Base-by-base conservation (phyloP, 2,113 vertebrate species). In the Rhegmatorhina hoffmannsi region DNA sequence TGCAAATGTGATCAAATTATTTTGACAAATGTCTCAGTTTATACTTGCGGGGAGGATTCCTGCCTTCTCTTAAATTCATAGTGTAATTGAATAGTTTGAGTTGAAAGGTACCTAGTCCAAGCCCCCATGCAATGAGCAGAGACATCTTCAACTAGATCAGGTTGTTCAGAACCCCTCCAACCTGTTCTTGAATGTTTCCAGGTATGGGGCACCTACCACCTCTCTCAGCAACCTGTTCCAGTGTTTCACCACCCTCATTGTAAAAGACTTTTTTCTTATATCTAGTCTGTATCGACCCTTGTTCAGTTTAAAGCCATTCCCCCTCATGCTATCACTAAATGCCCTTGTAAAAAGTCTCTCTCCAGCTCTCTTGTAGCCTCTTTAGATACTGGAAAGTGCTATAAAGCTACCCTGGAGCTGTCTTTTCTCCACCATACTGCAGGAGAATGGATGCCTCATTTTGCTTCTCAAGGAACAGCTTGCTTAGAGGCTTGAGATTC, bases 1-100 rank as follows among this genome's bases (percentile, higher is more conserved):
- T 81, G 87, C 36, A 90, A 89, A 77, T 18, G 19, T n/a, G 66
- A 84, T 87, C 72, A 81, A 69, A 88, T 86, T 95, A 84, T 87
- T 94, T 89, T 88, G 90, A 92, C 40, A 93, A 87, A 40, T 58
- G 36, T 66, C 60, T 94, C 18, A 15, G 34, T 43, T 78, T 76
- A 44, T 81, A 11, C 47, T 76, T 74, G 73, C 34, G 68, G 26
- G 80, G 47, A 74, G 67, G 50, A 70, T 73, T 89, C 28, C 53
- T 77, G 38, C 31, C 21, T 79, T 90, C 31, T 66, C 44, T 73
- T 79, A 56, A 90, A 50, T 20, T 77, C 10, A 6, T 24, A 33
- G 56, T 60, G 14, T 53, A 46, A 17, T 59, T 38, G 18, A 63
- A 49, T 9, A 55, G 13, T 55, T 90, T 62, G 47, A 69, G 17